These are phyloP conservation scores for Paradisaea rubra DNA, from an alignment of 2,113 vertebrate genomes.

Conservation along the genomic window DNA sequence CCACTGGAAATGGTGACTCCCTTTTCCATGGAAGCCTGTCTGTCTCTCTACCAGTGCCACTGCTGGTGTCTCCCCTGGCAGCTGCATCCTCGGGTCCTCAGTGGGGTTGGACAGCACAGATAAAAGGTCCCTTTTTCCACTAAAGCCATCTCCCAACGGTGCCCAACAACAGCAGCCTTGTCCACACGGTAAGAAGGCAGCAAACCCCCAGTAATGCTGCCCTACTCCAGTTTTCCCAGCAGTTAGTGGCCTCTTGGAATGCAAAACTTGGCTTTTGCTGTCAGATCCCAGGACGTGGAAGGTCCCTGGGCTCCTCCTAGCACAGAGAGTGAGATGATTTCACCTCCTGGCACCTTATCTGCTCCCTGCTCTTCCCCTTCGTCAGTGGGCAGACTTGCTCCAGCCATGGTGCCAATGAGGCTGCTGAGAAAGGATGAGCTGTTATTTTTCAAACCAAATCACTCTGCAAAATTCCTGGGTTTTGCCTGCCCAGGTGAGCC, in stretches of 20 bases:
- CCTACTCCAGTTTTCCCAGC: not conserved
- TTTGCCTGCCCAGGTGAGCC: not conserved
- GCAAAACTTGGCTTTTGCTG: not conserved
- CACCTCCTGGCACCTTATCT: not conserved
- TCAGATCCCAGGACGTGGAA: not conserved
- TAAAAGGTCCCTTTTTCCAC: not conserved
- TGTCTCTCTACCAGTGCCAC: accelerated
- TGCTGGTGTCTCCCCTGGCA: not conserved
- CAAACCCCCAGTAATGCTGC: not conserved
- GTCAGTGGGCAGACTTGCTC: accelerated
- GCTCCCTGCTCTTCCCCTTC: not conserved
- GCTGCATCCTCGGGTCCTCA: accelerated
- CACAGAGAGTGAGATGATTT: not conserved
- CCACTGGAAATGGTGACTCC: not conserved
- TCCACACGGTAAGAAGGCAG: not conserved
- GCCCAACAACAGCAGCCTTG: accelerated
- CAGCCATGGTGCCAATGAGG: not conserved
- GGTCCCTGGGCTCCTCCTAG: not conserved
- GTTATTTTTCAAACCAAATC: not conserved
- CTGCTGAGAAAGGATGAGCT: not conserved
- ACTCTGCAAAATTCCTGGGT: not conserved
- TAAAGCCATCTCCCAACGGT: accelerated
- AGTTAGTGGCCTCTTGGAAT: not conserved
- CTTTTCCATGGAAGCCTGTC: not conserved
- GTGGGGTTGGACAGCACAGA: not conserved